Conservation (phyloP, 1,140 invertebrate genomes). For the Pseudomyrmex concolor region DNA sequence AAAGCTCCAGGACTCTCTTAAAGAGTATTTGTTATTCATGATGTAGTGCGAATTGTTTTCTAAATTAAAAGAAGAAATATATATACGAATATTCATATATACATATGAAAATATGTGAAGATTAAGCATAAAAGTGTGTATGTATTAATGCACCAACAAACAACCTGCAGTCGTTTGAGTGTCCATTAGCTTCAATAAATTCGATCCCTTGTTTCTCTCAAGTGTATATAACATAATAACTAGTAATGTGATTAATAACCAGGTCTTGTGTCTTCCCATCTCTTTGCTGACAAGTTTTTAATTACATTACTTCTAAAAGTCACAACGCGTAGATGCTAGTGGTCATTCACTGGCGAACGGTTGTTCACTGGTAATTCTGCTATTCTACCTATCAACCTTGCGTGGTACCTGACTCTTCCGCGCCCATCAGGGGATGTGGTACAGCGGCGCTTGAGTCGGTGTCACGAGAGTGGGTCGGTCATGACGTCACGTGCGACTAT, state of each 20-base stretch:
- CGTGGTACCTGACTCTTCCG: constrained; percentile 52
- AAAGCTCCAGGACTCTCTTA: too few relatives aligned
- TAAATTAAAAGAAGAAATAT: too few relatives aligned
- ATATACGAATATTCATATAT: too few relatives aligned
- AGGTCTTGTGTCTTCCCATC: neutral
- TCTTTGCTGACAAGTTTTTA: constrained; percentile 38
- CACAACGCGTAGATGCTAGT: constrained; percentile 20
- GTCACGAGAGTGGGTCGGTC: constrained; percentile 73
- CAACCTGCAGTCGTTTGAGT: neutral
- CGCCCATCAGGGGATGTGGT: constrained; percentile 47
- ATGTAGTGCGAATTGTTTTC: too few relatives aligned
- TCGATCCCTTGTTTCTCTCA: neutral
- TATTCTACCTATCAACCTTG: constrained; percentile 37
- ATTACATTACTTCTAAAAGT: constrained; percentile 46
- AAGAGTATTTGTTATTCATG: neutral
- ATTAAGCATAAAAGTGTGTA: neutral
- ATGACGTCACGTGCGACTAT: constrained; percentile 72
- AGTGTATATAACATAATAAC: neutral
- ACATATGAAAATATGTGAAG: too few relatives aligned
- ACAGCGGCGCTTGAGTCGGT: constrained; percentile 63
- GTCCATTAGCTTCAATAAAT: neutral
- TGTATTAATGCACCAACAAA: neutral
- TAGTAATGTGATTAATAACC: constrained; percentile 41
- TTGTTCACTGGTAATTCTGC: constrained; percentile 28
- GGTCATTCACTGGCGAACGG: constrained; percentile 52